Evolutionary conservation across 2,113 vertebrate genomes (phyloP).

Genomic region (Pterocles orientalis): DNA sequence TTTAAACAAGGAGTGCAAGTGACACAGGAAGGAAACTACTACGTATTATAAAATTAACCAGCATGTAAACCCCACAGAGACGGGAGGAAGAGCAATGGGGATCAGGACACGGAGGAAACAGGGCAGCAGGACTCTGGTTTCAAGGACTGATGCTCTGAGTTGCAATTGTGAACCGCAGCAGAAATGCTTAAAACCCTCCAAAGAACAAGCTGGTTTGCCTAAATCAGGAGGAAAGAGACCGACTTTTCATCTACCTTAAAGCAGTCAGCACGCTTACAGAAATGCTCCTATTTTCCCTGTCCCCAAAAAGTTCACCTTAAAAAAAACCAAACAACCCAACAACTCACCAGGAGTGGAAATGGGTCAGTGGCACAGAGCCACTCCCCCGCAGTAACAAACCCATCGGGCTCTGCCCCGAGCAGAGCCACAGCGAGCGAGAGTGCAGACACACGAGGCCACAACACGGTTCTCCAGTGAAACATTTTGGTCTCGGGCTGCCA

Average conservation of each 20-base stretch:
- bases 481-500: neutral
- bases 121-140: neutral
- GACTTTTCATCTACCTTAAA: neutral
- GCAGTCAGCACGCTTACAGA: neutral
- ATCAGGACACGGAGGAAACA: neutral
- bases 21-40: neutral
- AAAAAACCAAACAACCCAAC: neutral
- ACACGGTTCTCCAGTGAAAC: neutral
- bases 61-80: neutral
- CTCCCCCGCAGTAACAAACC: neutral
- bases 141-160: neutral
- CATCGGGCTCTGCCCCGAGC: neutral
- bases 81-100: neutral
- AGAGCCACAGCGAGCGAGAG: neutral
- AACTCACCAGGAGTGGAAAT: neutral
- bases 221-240: neutral
- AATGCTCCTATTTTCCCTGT: neutral
- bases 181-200: neutral
- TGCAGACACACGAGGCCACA: neutral
- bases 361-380: neutral
- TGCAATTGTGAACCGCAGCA: neutral
- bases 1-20: neutral
- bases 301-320: neutral
- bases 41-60: neutral
- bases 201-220: neutral